Percentiles rank a stretch among this genome's conserved stretches.
Evolutionary conservation across 2,797 vertebrate genomes (phyloP).

Genomic region (Aulostomus chinensis): DNA sequence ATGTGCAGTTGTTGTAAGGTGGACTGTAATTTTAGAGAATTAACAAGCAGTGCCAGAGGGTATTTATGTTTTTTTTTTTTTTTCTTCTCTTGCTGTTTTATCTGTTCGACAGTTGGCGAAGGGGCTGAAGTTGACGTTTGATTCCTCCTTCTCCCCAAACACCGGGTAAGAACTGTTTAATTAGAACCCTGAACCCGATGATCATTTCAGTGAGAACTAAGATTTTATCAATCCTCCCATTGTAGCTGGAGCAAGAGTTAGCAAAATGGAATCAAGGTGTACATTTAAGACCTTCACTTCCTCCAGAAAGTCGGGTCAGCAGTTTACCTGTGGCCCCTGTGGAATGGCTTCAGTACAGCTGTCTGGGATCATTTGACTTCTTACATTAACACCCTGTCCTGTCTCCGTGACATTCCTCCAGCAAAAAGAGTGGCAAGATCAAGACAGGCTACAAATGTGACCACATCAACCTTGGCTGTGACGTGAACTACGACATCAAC

Average conservation of each 20-base stretch:
- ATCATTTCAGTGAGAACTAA: too few relatives aligned
- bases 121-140: conserved; percentile 95
- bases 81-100: neutral
- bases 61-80: too few relatives aligned
- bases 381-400: neutral
- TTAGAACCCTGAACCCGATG: too few relatives aligned
- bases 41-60: too few relatives aligned
- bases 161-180: conserved; percentile 86
- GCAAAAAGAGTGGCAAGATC: conserved; percentile 96
- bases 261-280: neutral
- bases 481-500: conserved; percentile 95
- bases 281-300: too few relatives aligned
- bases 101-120: conserved; percentile 81
- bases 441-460: conserved; percentile 93
- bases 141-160: conserved; percentile 97
- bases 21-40: neutral
- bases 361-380: neutral
- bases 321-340: too few relatives aligned
- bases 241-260: neutral
- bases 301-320: too few relatives aligned
- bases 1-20: neutral
- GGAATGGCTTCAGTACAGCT: neutral
- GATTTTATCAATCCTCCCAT: neutral
- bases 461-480: conserved; percentile 93
- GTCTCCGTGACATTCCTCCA: conserved; percentile 40